These are phyloP conservation scores for Leptodactylus fallax DNA, from an alignment of 2,797 vertebrate species.

Conservation along the genomic window DNA sequence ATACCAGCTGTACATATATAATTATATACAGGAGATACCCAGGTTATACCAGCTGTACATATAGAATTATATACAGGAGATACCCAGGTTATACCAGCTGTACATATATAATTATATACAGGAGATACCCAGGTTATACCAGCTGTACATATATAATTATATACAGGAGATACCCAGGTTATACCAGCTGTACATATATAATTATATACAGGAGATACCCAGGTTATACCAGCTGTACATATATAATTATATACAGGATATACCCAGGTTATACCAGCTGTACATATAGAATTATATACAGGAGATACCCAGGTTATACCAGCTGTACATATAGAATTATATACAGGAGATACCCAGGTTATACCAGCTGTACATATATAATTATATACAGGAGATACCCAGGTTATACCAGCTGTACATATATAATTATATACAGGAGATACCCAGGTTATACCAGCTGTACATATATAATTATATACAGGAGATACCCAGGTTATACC, in stretches of 20 bases:
- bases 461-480: slow-evolving; percentile 3
- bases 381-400: slow-evolving; percentile 6
- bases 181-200: background rate
- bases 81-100: background rate
- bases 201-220: background rate
- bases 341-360: background rate
- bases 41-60: background rate
- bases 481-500: background rate
- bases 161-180: background rate
- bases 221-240: background rate
- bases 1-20: background rate
- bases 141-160: background rate
- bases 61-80: background rate
- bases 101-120: slow-evolving; percentile 6
- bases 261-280: background rate
- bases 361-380: background rate
- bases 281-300: background rate
- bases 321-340: background rate
- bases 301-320: background rate
- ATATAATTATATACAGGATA: background rate
- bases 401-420: slow-evolving; percentile 7
- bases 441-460: background rate
- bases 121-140: background rate
- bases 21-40: background rate
- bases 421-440: slow-evolving; percentile 5